phyloP scores from a whole-genome alignment of 2,797 vertebrate species.

The Lemur catta region DNA sequence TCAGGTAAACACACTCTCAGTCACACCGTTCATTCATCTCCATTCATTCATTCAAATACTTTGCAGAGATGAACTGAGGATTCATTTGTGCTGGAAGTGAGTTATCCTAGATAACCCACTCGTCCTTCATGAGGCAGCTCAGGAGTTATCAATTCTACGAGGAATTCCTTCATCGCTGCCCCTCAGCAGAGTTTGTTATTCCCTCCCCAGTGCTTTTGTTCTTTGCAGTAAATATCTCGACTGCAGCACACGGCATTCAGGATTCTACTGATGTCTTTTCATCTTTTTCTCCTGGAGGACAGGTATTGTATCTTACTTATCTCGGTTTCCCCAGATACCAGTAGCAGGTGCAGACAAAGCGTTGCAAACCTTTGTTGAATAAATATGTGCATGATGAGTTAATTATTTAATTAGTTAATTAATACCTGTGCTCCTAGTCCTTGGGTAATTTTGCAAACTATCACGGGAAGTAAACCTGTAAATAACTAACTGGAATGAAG shows the following conservation, averaged over 20 bases:
- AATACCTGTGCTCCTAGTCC: not conserved
- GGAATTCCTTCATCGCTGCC: not conserved
- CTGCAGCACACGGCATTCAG: not conserved
- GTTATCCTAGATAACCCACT: not conserved
- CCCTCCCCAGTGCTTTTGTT: not conserved
- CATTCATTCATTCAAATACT: not conserved
- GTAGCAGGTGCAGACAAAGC: not conserved
- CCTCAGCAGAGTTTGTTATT: not conserved
- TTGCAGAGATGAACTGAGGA: not conserved
- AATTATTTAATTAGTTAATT: slow-evolving; percentile 21
- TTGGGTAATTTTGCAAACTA: not conserved
- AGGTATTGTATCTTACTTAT: not conserved
- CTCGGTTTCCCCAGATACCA: not conserved
- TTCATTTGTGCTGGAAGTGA: not conserved
- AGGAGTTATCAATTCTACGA: not conserved
- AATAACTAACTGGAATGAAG: not conserved
- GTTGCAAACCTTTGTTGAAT: not conserved
- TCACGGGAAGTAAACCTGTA: not conserved
- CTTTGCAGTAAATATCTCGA: not conserved
- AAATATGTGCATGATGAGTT: not conserved
- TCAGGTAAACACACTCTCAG: not conserved
- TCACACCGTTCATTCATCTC: not conserved
- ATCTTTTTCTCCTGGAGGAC: not conserved
- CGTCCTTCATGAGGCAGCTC: not conserved
- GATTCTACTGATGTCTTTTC: not conserved